phyloP scores from a whole-genome alignment of 2,888 invertebrate genomes.

The Epicampocera succincta region DNA sequence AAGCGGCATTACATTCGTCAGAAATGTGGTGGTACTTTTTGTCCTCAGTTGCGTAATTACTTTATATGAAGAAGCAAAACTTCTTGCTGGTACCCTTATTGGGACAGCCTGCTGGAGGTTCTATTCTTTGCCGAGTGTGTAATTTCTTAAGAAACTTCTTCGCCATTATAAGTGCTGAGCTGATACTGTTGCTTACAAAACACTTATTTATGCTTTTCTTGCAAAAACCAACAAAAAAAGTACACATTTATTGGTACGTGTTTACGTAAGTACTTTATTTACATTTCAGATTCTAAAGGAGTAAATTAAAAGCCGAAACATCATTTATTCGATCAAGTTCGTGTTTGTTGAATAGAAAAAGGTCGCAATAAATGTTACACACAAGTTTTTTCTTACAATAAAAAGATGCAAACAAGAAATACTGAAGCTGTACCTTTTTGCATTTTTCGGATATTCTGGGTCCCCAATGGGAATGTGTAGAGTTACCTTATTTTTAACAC shows the following conservation, averaged over 20 bases:
- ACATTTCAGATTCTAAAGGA: slow-evolving; percentile 8
- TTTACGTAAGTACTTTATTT: neutral
- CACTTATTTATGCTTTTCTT: slow-evolving; percentile 53
- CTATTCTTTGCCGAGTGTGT: slow-evolving; percentile 31
- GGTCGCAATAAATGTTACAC: no score
- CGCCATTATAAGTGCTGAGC: slow-evolving; percentile 39
- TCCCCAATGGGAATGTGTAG: no score
- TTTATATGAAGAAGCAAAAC: slow-evolving; percentile 12
- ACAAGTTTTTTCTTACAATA: no score
- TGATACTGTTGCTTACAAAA: slow-evolving; percentile 60
- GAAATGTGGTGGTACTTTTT: no score
- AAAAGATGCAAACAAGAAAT: no score
- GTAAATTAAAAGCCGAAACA: neutral
- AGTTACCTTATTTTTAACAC: no score
- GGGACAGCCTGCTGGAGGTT: slow-evolving; percentile 17
- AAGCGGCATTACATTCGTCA: no score
- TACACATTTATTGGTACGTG: slow-evolving; percentile 1
- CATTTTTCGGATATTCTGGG: no score
- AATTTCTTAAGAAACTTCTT: slow-evolving; percentile 45
- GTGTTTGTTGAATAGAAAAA: no score
- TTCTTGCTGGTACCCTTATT: slow-evolving; percentile 36
- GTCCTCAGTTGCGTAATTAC: no score
- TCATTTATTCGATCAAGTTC: no score
- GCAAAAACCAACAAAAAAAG: slow-evolving; percentile 9
- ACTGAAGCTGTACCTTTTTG: no score